Percentiles rank a stretch among this genome's conserved stretches.
Conservation (phyloP, 2,797 vertebrate genomes). For the Aulostomus chinensis region DNA sequence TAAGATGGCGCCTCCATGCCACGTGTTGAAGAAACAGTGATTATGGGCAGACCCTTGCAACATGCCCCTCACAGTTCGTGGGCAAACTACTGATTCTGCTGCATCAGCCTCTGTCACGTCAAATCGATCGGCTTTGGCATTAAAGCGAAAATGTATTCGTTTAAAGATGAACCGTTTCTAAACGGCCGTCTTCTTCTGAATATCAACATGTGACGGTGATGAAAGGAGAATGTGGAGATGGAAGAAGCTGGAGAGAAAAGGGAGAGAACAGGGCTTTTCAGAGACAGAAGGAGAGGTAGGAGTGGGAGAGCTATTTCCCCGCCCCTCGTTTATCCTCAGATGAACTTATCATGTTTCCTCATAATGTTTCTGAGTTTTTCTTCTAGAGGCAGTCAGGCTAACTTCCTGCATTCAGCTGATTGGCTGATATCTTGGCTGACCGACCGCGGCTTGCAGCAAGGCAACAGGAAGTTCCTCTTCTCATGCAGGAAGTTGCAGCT, state of each 20-base stretch:
- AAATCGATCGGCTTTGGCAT: not conserved
- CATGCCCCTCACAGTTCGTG: conserved; percentile 46
- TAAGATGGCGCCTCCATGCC: conserved; percentile 80
- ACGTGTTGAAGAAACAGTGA: conserved; percentile 70
- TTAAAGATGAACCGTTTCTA: not conserved
- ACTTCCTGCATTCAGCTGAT: conserved; percentile 80
- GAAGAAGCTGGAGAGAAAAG: conserved; percentile 54
- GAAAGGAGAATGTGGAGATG: conserved; percentile 42
- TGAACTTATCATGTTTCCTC: conserved; percentile 85
- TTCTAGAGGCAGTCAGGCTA: conserved; percentile 73
- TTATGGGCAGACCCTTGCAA: conserved; percentile 56
- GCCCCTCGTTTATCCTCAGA: conserved; percentile 82
- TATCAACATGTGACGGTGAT: conserved; percentile 15
- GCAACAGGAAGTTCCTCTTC: conserved; percentile 76
- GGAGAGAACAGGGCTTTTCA: conserved; percentile 66
- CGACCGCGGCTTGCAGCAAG: conserved; percentile 59
- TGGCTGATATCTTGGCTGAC: conserved; percentile 74
- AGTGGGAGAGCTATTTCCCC: conserved; percentile 68
- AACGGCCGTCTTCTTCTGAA: not conserved
- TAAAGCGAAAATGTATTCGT: not conserved
- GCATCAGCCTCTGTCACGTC: conserved; percentile 11
- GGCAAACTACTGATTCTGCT: conserved; percentile 33
- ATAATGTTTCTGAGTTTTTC: conserved; percentile 76
- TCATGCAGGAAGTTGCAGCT: conserved; percentile 75
- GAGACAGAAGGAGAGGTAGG: conserved; percentile 69